Evolutionary conservation across 2,888 invertebrate genomes (phyloP).

Genomic region (Agapetus fuscipes): DNA sequence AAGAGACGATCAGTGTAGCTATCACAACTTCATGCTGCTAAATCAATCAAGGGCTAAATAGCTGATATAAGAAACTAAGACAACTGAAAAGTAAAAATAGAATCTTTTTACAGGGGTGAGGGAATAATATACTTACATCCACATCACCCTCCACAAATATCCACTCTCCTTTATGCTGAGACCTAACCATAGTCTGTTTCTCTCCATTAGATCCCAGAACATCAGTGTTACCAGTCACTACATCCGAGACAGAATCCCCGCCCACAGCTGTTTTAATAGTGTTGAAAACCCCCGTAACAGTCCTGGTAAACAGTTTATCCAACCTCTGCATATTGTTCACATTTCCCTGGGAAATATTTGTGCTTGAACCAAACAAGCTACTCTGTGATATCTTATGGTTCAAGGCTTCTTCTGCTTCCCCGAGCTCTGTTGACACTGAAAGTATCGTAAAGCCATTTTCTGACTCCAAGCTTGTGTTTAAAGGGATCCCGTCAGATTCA

Average conservation of each 20-base stretch:
- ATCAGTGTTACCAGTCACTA: slow-evolving; percentile 32
- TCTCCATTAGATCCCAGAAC: slow-evolving; percentile 25
- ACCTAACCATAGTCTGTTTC: slow-evolving; percentile 31
- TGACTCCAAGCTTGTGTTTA: slow-evolving; percentile 15
- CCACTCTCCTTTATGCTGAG: slow-evolving; percentile 19
- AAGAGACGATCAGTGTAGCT: too few relatives aligned
- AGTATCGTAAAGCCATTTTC: slow-evolving; percentile 19
- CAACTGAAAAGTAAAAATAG: too few relatives aligned
- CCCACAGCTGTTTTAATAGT: slow-evolving; percentile 60
- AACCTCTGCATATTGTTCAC: slow-evolving; percentile 42
- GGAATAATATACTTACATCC: slow-evolving; percentile 17
- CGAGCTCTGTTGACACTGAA: slow-evolving; percentile 22
- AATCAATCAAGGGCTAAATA: too few relatives aligned
- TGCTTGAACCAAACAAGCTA: slow-evolving; percentile 11
- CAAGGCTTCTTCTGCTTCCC: slow-evolving; percentile 28
- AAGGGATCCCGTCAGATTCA: slow-evolving; percentile 9
- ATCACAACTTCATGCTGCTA: too few relatives aligned
- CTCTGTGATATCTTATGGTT: slow-evolving; percentile 12
- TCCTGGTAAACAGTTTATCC: slow-evolving; percentile 60
- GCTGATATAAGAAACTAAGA: too few relatives aligned
- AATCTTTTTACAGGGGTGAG: too few relatives aligned
- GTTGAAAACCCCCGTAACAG: slow-evolving; percentile 71
- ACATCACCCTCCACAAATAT: slow-evolving; percentile 18
- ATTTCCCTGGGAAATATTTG: slow-evolving; percentile 24
- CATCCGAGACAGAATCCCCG: slow-evolving; percentile 39